A percentile compares a stretch with the other conserved stretches of the same genome.
Evolutionary conservation across 2,113 vertebrate genomes (phyloP).

Genomic region (Bos taurus): ARS-UCD2.0 NC_037333.1:979501-980000

Average conservation of each 20-base stretch:
- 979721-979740: not conserved
- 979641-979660: not conserved
- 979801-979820: not conserved
- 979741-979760: not conserved
- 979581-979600: not conserved
- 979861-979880: conserved; percentile 16
- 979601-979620: not conserved
- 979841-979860: conserved; percentile 13
- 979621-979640: not conserved
- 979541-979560: too few species aligned
- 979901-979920: conserved; percentile 6
- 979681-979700: not conserved
- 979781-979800: not conserved
- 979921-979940: not conserved
- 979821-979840: conserved; percentile 21
- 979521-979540: too few species aligned
- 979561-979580: too few species aligned
- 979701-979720: not conserved
- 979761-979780: not conserved
- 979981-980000: not conserved
- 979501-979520: too few species aligned
- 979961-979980: not conserved
- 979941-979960: not conserved
- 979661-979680: not conserved
- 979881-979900: not conserved